Evolutionary conservation across 2,113 vertebrate species (phyloP).

Genomic region (Atherinomorus stipes): DNA sequence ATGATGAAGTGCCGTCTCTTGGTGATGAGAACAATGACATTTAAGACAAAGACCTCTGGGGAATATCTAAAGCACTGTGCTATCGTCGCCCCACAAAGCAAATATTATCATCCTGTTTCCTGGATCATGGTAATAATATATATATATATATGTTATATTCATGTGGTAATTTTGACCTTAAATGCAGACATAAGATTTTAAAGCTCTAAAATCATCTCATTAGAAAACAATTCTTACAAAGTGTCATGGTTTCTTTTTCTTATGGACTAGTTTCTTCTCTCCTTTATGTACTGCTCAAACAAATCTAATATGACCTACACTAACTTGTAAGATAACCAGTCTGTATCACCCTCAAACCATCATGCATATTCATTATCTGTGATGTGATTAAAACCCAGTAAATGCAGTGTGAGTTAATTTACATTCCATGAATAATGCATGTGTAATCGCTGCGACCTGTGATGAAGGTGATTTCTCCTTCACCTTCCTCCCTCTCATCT

Average conservation of each 20-base stretch:
- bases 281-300: constrained; percentile 32
- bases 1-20: constrained; percentile 30
- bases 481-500: constrained; percentile 44
- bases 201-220: constrained; percentile 5
- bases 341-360: constrained; percentile 60
- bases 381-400: constrained; percentile 82
- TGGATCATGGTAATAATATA: constrained; percentile 40
- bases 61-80: constrained; percentile 33
- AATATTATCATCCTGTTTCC: constrained; percentile 33
- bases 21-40: constrained; percentile 12
- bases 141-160: constrained; percentile 19
- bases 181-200: constrained; percentile 39
- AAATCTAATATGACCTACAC: constrained; percentile 46
- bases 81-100: constrained; percentile 31
- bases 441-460: constrained; percentile 70
- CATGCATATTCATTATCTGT: constrained; percentile 79
- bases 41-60: constrained; percentile 46
- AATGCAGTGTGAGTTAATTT: constrained; percentile 79
- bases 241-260: constrained; percentile 6
- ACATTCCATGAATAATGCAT: constrained; percentile 80
- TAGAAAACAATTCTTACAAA: constrained; percentile 17
- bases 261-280: not conserved
- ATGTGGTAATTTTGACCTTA: constrained; percentile 63
- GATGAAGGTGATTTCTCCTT: constrained; percentile 79
- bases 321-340: constrained; percentile 61